Evolutionary conservation across 1,140 invertebrate species (phyloP).

Genomic region (Gryon sp.): DNA sequence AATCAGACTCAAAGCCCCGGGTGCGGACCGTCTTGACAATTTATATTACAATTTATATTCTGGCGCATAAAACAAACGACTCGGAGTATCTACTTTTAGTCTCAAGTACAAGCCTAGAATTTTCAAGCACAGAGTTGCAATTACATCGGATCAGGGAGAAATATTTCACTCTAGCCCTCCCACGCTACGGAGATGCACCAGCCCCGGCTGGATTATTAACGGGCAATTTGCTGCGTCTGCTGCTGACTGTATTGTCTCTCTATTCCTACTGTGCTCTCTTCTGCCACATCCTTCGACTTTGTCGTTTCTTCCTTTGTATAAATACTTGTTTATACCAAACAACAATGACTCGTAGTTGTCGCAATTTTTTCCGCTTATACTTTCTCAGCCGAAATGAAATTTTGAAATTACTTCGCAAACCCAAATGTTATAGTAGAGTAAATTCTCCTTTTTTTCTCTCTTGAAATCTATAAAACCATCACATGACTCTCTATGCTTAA

Average conservation of each 20-base stretch:
- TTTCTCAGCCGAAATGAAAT: constrained; percentile 4
- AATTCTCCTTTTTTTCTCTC: too few species aligned
- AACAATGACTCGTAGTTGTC: constrained; percentile 28
- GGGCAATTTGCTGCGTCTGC: constrained; percentile 79
- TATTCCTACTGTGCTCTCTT: constrained; percentile 48
- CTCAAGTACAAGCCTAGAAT: constrained; percentile 62
- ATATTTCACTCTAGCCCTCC: constrained; percentile 73
- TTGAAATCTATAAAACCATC: too few species aligned
- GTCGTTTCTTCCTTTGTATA: constrained; percentile 54
- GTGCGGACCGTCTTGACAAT: constrained; percentile 36
- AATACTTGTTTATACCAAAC: constrained; percentile 34
- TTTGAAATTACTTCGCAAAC: too few species aligned
- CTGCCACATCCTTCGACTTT: constrained; percentile 18
- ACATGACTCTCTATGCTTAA: too few species aligned
- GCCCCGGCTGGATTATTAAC: constrained; percentile 76
- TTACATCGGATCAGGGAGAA: constrained; percentile 77
- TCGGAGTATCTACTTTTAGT: constrained; percentile 49
- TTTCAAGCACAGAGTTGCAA: constrained; percentile 67
- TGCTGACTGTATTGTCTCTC: constrained; percentile 78
- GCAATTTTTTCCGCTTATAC: constrained; percentile 31
- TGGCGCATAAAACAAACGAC: constrained; percentile 53
- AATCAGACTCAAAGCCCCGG: constrained; percentile 15
- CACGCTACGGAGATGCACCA: constrained; percentile 57
- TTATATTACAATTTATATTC: constrained; percentile 61
- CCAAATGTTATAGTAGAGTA: constrained; percentile 10